Evolutionary conservation across 1,140 invertebrate species (phyloP).

Genomic region (Acromyrmex echinatior): DNA sequence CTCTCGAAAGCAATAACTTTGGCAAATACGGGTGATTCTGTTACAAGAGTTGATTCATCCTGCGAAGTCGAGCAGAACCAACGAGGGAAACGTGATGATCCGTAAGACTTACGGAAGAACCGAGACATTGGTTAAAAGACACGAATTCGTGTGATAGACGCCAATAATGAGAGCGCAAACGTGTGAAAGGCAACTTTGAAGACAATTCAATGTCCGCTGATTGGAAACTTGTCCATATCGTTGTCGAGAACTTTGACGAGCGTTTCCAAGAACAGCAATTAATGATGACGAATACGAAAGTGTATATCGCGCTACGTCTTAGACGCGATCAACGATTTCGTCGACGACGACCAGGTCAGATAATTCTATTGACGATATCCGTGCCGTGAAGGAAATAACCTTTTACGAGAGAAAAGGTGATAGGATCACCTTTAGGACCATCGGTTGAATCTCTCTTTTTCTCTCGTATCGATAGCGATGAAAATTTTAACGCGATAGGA

Average conservation of each 20-base stretch:
- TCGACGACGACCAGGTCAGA: slow-evolving; percentile 23
- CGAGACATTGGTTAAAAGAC: not conserved
- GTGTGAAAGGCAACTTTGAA: not conserved
- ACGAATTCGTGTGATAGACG: not conserved
- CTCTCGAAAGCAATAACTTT: slow-evolving; percentile 5
- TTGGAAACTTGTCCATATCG: not conserved
- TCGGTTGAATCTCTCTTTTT: not conserved
- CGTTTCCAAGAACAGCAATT: not conserved
- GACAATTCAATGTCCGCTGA: not conserved
- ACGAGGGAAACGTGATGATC: not conserved
- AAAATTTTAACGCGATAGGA: not conserved
- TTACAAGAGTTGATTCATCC: not conserved
- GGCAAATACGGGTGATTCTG: not conserved
- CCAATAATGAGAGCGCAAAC: not conserved
- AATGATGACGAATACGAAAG: not conserved
- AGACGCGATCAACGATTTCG: not conserved
- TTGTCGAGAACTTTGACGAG: not conserved
- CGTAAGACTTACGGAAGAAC: not conserved
- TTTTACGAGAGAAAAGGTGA: not conserved
- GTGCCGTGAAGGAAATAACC: not conserved
- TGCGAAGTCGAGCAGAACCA: not conserved
- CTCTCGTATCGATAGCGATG: not conserved
- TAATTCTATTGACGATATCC: not conserved
- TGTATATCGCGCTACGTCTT: not conserved
- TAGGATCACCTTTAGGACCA: not conserved